A percentile compares a stretch with the other conserved stretches of the same genome.
Evolutionary conservation across 2,113 vertebrate genomes (phyloP).

Genomic region (Ceuthmochares aereus): DNA sequence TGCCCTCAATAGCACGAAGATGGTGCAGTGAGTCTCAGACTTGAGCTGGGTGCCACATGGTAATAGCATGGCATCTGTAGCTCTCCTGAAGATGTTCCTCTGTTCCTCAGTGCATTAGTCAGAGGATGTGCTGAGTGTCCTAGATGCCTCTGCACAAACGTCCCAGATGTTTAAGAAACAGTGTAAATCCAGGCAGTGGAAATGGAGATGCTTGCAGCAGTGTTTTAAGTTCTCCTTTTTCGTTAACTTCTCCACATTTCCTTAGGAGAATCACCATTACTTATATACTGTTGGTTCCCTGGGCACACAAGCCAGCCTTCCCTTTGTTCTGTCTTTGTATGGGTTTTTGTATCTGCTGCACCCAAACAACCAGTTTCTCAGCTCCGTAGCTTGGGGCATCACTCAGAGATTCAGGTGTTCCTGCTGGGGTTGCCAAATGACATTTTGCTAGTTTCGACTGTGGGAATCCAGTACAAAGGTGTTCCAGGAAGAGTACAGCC

Average conservation of each 20-base stretch:
- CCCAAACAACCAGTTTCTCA: neutral
- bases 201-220: neutral
- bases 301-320: neutral
- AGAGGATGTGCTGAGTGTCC: neutral
- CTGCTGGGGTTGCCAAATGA: neutral
- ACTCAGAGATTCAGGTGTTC: neutral
- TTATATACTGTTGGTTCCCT: fast-evolving
- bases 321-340: neutral
- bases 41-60: neutral
- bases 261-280: neutral
- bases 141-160: neutral
- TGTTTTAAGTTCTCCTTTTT: neutral
- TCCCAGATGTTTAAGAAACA: neutral
- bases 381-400: neutral
- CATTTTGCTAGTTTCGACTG: neutral
- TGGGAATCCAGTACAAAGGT: constrained; percentile 32
- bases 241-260: neutral
- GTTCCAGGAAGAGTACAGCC: neutral
- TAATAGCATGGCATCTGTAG: neutral
- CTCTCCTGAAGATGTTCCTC: neutral
- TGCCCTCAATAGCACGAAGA: neutral
- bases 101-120: neutral
- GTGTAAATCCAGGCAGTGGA: neutral
- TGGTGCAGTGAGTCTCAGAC: neutral
- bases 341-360: neutral